phyloP scores from a whole-genome alignment of 2,888 invertebrate species.

The Lordiphosa fenestrarum region DNA sequence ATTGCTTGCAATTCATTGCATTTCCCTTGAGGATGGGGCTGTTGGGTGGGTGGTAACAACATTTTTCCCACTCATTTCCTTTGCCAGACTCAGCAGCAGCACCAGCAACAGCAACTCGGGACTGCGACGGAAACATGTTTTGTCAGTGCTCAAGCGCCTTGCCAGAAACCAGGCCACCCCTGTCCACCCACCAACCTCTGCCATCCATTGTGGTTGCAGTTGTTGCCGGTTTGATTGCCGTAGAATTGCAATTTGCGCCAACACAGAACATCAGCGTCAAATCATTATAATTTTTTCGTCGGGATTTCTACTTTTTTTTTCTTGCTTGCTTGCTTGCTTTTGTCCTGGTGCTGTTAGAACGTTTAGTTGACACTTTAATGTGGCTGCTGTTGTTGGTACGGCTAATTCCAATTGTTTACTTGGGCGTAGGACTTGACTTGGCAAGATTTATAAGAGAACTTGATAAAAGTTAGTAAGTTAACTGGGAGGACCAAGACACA shows the following conservation, averaged over 20 bases:
- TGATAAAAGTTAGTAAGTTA: too few relatives aligned
- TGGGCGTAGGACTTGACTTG: conserved; percentile 2
- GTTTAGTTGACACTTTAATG: conserved; percentile 13
- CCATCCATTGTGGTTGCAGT: conserved; percentile 39
- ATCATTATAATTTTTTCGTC: conserved; percentile 70
- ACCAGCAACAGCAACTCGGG: conserved; percentile 17
- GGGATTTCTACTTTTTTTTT: conserved; percentile 40
- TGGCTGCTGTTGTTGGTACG: conserved; percentile 11
- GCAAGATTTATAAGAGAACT: too few relatives aligned
- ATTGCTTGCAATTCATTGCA: conserved; percentile 55
- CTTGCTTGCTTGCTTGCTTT: conserved; percentile 4
- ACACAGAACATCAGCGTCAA: conserved; percentile 73
- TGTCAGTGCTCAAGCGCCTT: conserved; percentile 66
- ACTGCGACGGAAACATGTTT: conserved; percentile 67
- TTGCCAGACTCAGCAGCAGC: conserved; percentile 16
- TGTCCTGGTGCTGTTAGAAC: background rate
- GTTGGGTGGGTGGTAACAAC: conserved; percentile 26
- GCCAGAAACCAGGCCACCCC: conserved; percentile 15
- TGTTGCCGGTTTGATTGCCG: conserved; percentile 71
- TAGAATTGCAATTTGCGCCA: conserved; percentile 74
- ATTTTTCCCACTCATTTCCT: conserved; percentile 69
- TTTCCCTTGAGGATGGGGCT: conserved; percentile 21
- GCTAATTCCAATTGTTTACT: conserved; percentile 29
- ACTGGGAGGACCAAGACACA: too few relatives aligned
- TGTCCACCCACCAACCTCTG: conserved; percentile 16